Evolutionary conservation across 2,113 vertebrate genomes (phyloP), one percentile per base, ranked within the genome.

Genomic region (Corythornis madagascariensis): DNA sequence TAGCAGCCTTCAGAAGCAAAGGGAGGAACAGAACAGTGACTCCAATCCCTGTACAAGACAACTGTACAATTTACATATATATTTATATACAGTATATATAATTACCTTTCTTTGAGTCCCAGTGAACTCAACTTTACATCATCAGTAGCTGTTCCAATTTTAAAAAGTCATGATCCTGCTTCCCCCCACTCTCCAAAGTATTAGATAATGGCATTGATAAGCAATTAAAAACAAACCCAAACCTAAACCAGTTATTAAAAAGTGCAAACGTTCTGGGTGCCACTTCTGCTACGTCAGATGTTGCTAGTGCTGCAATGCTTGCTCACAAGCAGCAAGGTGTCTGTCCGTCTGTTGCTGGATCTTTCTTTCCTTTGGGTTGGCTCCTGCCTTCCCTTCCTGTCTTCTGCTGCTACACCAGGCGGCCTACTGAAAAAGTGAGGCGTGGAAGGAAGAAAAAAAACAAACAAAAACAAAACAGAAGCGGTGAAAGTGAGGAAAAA

Each of bases 11-110:
- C 85, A 84, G 78, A 88, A 89, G 91, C 89, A 89, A 92, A 88
- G 52, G 59, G 65, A 92, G 57, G 52, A 76, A 96, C 42, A 56
- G 91, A 95, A 97, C 85, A 96, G 94, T 88, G 94, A 97, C 86
- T 92, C 92, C 93, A 97, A 96, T 13, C 57, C 96, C 97, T 98
- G 97, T 98, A 98, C 97, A 98, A 97, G 96, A 97, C 97, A 97
- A 98, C 97, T 98, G 97, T 98, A 98, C 97, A 98, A 98, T 98
- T 98, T 97, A 98, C 98, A 98, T 97, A 98, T 96, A 98, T 97
- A 98, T 97, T 98, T 98, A 98, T 98, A 97, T 98, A 98, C 98
- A 98, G 97, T 97, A 97, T 97, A 98, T 97, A 97, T 97, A 97
- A 93, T 97, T 97, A 90, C 97, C 96, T 97, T 95, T 97, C 93